These are phyloP conservation scores for Patella vulgata DNA, from an alignment of 1,140 invertebrate genomes.

Conservation along the genomic window DNA sequence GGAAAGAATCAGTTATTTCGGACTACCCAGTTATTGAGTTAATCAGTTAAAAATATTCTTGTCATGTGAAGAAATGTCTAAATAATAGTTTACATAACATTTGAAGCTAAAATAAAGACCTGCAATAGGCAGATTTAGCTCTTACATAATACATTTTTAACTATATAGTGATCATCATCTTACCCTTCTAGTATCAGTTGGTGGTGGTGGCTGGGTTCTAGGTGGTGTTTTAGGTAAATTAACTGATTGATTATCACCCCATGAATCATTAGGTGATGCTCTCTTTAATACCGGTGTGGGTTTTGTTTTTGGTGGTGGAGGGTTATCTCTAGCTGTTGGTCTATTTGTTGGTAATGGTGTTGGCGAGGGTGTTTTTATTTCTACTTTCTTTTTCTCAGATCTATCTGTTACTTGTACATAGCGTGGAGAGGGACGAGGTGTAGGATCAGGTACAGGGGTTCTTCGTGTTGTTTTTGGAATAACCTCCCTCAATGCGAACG, in stretches of 20 bases:
- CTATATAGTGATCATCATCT: no score
- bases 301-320: conserved; percentile 8
- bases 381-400: conserved; percentile 4
- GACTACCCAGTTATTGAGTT: no score
- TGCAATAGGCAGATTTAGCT: no score
- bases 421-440: conserved; percentile 11
- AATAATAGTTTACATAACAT: no score
- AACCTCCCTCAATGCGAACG: conserved; percentile 44
- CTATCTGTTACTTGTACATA: background rate
- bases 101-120: no score
- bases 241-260: conserved; percentile 47
- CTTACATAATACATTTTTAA: no score
- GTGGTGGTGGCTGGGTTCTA: conserved; percentile 40
- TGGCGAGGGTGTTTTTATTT: conserved; percentile 2
- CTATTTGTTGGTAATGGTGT: conserved; percentile 12
- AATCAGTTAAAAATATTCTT: no score
- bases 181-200: conserved; percentile 48
- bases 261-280: conserved; percentile 38
- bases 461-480: conserved; percentile 17
- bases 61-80: no score
- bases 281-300: background rate
- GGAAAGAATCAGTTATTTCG: no score
- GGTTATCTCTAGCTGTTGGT: background rate
- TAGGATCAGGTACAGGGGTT: conserved; percentile 7
- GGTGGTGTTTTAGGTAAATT: conserved; percentile 41